These are phyloP conservation scores for Atta texana DNA, from an alignment of 1,140 invertebrate genomes.

Conservation along the genomic window DNA sequence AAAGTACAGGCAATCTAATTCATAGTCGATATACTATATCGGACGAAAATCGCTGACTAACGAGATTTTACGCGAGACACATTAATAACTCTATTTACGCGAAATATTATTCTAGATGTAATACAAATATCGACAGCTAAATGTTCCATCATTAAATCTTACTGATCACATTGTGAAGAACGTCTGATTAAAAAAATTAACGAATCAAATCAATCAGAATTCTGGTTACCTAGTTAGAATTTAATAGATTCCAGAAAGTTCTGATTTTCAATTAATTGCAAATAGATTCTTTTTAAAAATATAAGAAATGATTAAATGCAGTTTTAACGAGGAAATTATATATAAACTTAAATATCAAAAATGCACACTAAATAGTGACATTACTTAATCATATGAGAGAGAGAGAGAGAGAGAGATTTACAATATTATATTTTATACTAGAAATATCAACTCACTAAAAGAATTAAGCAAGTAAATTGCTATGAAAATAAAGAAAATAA, in stretches of 20 bases:
- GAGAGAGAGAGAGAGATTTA: not conserved
- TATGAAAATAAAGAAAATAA: too few relatives aligned
- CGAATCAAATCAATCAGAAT: too few relatives aligned
- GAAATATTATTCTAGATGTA: not conserved
- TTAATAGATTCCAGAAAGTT: too few relatives aligned
- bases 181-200: too few relatives aligned
- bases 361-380: not conserved
- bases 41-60: slow-evolving; percentile 54
- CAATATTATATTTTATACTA: not conserved
- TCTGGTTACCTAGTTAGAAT: too few relatives aligned
- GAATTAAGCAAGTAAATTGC: too few relatives aligned
- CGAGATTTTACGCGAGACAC: slow-evolving; percentile 54
- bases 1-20: slow-evolving; percentile 52
- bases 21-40: not conserved
- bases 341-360: not conserved
- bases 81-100: slow-evolving; percentile 48
- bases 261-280: too few relatives aligned
- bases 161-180: not conserved
- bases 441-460: too few relatives aligned
- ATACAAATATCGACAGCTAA: not conserved
- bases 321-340: not conserved
- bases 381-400: not conserved
- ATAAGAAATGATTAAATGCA: not conserved
- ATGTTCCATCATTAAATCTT: not conserved
- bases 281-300: too few relatives aligned